phyloP scores from a whole-genome alignment of 2,888 invertebrate genomes.

The Tenthredo distinguenda region DNA sequence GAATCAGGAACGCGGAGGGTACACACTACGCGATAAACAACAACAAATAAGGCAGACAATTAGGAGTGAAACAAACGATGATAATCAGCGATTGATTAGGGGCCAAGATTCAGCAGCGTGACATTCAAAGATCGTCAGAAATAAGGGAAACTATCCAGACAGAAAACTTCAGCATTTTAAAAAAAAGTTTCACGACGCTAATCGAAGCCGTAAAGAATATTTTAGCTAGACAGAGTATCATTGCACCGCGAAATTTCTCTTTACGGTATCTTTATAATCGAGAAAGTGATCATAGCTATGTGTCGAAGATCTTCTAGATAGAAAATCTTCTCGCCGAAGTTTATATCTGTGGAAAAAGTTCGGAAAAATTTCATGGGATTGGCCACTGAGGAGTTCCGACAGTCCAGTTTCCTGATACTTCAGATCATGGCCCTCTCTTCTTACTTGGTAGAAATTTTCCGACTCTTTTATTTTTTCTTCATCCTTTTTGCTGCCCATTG shows the following conservation, averaged over 20 bases:
- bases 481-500: not conserved
- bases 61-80: not conserved
- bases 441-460: not conserved
- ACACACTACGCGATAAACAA: not conserved
- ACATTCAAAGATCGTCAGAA: not conserved
- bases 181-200: not conserved
- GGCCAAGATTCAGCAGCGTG: not conserved
- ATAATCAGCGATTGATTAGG: not conserved
- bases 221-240: not conserved
- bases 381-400: not conserved
- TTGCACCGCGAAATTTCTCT: not conserved
- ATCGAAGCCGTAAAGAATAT: not conserved
- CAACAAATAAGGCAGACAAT: not conserved
- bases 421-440: not conserved
- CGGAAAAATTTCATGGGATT: not conserved
- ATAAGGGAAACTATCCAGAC: not conserved
- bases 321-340: not conserved
- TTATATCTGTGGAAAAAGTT: not conserved
- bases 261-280: not conserved
- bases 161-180: not conserved
- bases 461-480: not conserved
- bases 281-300: not conserved
- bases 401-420: slow-evolving; percentile 8
- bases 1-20: not conserved
- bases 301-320: not conserved